These are phyloP conservation scores for Philopedon plagiatum DNA, from an alignment of 2,888 invertebrate species.

Conservation along the genomic window DNA sequence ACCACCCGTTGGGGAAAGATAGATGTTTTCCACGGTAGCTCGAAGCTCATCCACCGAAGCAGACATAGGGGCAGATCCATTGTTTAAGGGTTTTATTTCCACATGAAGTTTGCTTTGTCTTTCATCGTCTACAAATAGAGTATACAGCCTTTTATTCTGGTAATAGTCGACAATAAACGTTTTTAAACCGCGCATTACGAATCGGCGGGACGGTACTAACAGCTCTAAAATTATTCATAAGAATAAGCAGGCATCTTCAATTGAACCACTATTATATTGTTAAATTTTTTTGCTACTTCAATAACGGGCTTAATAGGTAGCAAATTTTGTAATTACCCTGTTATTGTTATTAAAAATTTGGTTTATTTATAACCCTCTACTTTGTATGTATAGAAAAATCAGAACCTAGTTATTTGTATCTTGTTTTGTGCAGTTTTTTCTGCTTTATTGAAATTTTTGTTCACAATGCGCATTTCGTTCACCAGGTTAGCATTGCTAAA, in stretches of 20 bases:
- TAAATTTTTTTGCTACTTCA: slow-evolving; percentile 46
- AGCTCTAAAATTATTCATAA: slow-evolving; percentile 11
- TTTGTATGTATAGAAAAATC: background rate
- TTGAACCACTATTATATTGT: slow-evolving; percentile 34
- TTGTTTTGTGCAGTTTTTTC: no score
- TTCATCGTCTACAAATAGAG: slow-evolving; percentile 77
- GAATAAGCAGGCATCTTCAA: slow-evolving; percentile 14
- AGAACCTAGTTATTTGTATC: background rate
- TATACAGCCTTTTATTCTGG: slow-evolving; percentile 26
- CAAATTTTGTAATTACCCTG: slow-evolving; percentile 15
- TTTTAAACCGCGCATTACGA: slow-evolving; percentile 35
- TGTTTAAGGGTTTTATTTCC: slow-evolving; percentile 94
- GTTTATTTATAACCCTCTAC: slow-evolving; percentile 12
- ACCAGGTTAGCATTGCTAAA: no score
- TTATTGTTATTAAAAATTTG: slow-evolving; percentile 17
- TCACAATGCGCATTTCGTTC: no score
- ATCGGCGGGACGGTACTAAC: background rate
- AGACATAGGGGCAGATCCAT: slow-evolving; percentile 90
- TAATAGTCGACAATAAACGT: slow-evolving; percentile 31
- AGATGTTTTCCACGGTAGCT: slow-evolving; percentile 92
- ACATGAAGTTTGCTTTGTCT: slow-evolving; percentile 92
- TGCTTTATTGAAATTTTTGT: no score
- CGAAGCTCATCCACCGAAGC: slow-evolving; percentile 96
- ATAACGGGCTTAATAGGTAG: slow-evolving; percentile 42
- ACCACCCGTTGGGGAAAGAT: slow-evolving; percentile 82